Percentiles rank a stretch among this genome's conserved stretches.
Conservation (phyloP, 2,797 vertebrate species). For the Craterocephalus amniculus region DNA sequence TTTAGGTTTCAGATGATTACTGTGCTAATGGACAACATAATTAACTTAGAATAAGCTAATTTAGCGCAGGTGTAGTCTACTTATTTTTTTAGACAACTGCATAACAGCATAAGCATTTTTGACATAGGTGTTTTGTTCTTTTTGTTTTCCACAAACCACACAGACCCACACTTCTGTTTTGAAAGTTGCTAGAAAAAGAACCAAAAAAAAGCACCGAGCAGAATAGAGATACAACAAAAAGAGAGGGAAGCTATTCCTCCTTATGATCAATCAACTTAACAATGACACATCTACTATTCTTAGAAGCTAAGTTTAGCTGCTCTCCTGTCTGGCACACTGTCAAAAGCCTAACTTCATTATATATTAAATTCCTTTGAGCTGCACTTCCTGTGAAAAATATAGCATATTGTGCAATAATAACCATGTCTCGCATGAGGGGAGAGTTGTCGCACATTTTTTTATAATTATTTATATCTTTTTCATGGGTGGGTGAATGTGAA, state of each 20-base stretch:
- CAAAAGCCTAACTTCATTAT: constrained; percentile 63
- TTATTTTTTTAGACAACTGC: constrained; percentile 17
- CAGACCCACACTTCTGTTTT: constrained; percentile 9
- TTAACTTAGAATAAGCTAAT: constrained; percentile 35
- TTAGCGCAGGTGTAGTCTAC: constrained; percentile 9
- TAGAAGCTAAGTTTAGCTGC: constrained; percentile 68
- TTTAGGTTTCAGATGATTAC: constrained; percentile 36
- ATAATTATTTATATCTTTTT: constrained; percentile 31
- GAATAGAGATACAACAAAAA: constrained; percentile 17
- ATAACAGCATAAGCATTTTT: constrained; percentile 19
- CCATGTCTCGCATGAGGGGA: constrained; percentile 5
- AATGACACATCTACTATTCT: constrained; percentile 62
- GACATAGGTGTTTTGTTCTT: constrained; percentile 14
- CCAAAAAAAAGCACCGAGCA: constrained; percentile 15
- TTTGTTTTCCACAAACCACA: constrained; percentile 25
- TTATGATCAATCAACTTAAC: constrained; percentile 63
- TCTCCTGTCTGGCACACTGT: constrained; percentile 48
- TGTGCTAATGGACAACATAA: constrained; percentile 18
- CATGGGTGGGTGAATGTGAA: constrained; percentile 3
- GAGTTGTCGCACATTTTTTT: constrained; percentile 17
- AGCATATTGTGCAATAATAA: constrained; percentile 28
- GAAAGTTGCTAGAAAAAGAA: constrained; percentile 8
- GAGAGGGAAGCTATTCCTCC: constrained; percentile 31
- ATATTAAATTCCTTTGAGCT: constrained; percentile 49
- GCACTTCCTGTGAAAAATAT: constrained; percentile 45